Evolutionary conservation across 1,140 invertebrate genomes (phyloP).

Genomic region (Bombus pyrosoma): DNA sequence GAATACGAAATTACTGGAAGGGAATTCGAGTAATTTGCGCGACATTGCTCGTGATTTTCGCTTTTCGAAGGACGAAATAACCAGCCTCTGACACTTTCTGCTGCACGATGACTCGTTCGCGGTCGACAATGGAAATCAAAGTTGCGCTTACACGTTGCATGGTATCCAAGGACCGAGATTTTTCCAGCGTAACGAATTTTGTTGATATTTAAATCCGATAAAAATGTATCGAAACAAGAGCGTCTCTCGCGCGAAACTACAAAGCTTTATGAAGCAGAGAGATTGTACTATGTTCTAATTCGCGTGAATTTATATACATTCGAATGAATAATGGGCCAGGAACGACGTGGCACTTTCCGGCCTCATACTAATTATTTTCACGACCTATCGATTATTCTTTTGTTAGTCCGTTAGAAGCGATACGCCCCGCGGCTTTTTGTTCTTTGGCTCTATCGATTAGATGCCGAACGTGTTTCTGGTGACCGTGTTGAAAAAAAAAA

Average conservation of each 20-base stretch:
- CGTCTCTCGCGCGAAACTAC: neutral
- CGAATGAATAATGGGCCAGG: constrained; percentile 39
- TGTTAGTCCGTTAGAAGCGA: constrained; percentile 1
- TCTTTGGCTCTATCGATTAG: neutral
- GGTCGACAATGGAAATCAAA: constrained; percentile 1
- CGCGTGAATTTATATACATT: constrained; percentile 41
- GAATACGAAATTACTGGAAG: constrained; percentile 12
- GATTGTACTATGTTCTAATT: constrained; percentile 42
- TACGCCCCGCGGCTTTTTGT: neutral
- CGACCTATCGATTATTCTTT: constrained; percentile 53
- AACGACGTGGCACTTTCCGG: constrained; percentile 7
- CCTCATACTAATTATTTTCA: constrained; percentile 52
- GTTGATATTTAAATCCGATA: constrained; percentile 28
- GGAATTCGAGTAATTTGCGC: neutral
- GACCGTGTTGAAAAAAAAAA: neutral
- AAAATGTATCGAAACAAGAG: constrained; percentile 9
- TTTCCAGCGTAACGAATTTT: too few species aligned
- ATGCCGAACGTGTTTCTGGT: neutral
- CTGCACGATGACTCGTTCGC: neutral
- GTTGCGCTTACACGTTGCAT: neutral
- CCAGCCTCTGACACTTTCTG: too few species aligned
- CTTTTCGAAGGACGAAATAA: too few species aligned
- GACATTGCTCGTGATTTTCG: neutral
- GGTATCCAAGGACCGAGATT: neutral
- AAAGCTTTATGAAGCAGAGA: constrained; percentile 26